Base-by-base conservation (phyloP, 1,140 invertebrate genomes). In the Dendrolimus punctatus region DNA sequence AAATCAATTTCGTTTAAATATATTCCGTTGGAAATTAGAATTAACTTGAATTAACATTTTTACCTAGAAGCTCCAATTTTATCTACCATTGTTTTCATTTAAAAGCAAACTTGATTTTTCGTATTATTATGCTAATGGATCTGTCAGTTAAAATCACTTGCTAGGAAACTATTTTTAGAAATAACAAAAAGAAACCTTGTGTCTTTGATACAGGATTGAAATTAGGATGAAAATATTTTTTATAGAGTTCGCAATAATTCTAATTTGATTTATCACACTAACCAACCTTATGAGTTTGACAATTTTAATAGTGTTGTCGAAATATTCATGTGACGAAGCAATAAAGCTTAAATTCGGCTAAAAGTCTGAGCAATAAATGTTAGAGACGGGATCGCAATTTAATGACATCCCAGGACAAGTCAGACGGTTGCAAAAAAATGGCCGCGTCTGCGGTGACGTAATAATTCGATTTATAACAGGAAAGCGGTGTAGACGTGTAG, bases 391-490 rank as follows among this genome's bases (percentile, higher is more conserved):
- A 62, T 63, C 60, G 58, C 62, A 57, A 66, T 64, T 62, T 60
- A 56, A 57, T 57, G 64, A 57, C 51, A 60, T 52, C 45, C 49
- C 53, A 46, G 58, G 53, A 59, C 57, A 51, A 57, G 64, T 46
- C 60, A 49, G 57, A 58, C 57, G 50, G 57, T 58, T 23, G 23
- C 23, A 23, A 71, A 72, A 73, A 75, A 75, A 67, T 57, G 47
- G 68, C 63, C 62, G 62, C 64, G 58, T 55, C 58, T 47, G 53
- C 53, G 49, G 44, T 72, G 69, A 72, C 62, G 66, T 72, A 58
- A 72, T 66, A 52, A 23, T 59, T 57, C 57, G 41, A 66, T 62
- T 50, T 55, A 61, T 56, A 55, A 42, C 43, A 48, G 39, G 51
- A 50, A 55, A 45, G 39, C 50, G 36, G 10, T 5, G 6, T 10